Evolutionary conservation across 2,113 vertebrate genomes (phyloP).

Genomic region (Orientallactaga bullata): DNA sequence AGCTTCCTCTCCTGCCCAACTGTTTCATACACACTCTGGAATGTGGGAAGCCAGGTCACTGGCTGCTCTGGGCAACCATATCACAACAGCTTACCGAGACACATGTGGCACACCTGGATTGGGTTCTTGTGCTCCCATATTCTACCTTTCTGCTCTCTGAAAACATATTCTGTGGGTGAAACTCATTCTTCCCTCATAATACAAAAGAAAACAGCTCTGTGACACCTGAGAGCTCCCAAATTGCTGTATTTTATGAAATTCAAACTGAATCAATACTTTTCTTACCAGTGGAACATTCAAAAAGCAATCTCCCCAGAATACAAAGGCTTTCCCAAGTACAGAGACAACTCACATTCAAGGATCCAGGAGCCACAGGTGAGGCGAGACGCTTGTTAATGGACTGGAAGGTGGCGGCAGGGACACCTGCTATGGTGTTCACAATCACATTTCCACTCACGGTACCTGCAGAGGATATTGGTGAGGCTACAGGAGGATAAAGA

Average conservation of each 20-base stretch:
- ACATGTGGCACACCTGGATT: rapidly evolving
- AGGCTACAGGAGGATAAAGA: not conserved
- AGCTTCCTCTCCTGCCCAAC: not conserved
- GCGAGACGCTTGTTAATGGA: constrained; percentile 95
- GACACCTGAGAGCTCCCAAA: not conserved
- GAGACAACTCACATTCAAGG: constrained; percentile 91
- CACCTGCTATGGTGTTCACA: constrained; percentile 95
- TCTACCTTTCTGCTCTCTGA: not conserved
- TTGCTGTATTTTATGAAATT: not conserved
- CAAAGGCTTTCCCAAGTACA: not conserved
- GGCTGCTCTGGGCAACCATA: rapidly evolving
- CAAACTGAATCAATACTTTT: not conserved
- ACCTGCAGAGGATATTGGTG: constrained; percentile 83
- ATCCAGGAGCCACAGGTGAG: constrained; percentile 92
- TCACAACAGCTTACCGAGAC: not conserved
- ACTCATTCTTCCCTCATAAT: not conserved
- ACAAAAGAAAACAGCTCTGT: no score
- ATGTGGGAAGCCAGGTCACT: not conserved
- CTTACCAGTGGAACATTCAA: not conserved
- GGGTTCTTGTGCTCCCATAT: rapidly evolving
- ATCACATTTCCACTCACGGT: constrained; percentile 97
- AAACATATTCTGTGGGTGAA: rapidly evolving
- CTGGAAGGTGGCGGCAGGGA: constrained; percentile 94
- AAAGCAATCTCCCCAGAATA: not conserved
- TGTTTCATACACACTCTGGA: rapidly evolving